Base-by-base conservation (phyloP, 2,888 invertebrate genomes). In the Marronus borbonicus region DNA sequence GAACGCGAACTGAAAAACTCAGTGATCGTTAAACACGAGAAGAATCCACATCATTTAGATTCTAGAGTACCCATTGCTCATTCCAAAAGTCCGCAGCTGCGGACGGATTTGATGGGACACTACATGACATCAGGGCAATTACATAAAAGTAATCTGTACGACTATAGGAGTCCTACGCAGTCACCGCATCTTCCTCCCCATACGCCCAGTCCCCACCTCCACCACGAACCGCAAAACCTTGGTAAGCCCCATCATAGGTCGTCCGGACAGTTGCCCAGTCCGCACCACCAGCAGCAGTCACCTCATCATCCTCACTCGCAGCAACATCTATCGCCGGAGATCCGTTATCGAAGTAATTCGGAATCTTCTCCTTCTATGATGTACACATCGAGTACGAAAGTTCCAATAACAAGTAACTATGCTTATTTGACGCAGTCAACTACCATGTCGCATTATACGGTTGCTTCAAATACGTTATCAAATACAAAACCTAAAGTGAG, bases 21-120 rank as follows among this genome's bases (percentile, higher is more conserved):
- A 85, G 95, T 95, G 86, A 95, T 95, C 87, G 95, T 95, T 80
- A 94, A 95, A 86, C 94, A 94, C 87, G 94, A 94, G 85, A 93
- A 94, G 86, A 89, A 89, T 78, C 86, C 88, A 5, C 92, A 92
- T 85, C 92, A 92, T 85, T 86, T 92, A 79, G 92, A 92, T 68
- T 82, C 86, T 5, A 83, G 88, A 76, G 86, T 85, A 50, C 86
- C 91, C 86, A 88, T 92, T 88, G 88, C 91, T 87, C 89, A 89
- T 84, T 89, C 91, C 79, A 92, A 92, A 79, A 91, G 91, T 81
- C 91, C 91, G 81, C 92, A 92, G 85, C 88, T 91, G 78, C 88
- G 91, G 74, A 85, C 85, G 39, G 90, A 89, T 80, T 90, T 91
- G 84, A 90, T 91, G 83, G 88, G 89, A 4, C 91, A 92, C 83